These are phyloP conservation scores for Macrocentrus cingulum DNA, from an alignment of 1,140 invertebrate genomes.

Conservation along the genomic window DNA sequence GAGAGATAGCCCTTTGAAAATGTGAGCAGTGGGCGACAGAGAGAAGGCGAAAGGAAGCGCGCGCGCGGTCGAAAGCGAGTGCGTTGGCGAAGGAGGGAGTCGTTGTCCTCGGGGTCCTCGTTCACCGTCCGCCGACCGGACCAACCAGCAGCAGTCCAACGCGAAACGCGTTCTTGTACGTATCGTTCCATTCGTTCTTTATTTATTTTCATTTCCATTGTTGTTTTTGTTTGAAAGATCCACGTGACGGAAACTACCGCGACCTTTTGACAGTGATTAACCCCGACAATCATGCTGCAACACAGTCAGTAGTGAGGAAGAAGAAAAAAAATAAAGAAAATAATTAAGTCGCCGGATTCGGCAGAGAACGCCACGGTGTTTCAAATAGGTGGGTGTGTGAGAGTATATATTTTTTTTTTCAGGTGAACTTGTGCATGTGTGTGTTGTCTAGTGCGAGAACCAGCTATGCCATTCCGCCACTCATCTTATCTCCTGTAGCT, in stretches of 20 bases:
- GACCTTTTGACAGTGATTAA: background rate
- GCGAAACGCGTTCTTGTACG: constrained; percentile 17
- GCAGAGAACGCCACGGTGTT: constrained; percentile 9
- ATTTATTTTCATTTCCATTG: constrained; percentile 13
- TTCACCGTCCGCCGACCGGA: constrained; percentile 6
- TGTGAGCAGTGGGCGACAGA: background rate
- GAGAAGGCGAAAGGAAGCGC: background rate
- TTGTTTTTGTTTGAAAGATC: constrained; percentile 8
- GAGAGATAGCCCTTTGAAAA: background rate
- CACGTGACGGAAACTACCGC: background rate
- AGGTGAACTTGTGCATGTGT: background rate
- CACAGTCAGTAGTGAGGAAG: background rate
- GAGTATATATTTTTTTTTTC: background rate
- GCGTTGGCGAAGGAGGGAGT: constrained; percentile 16
- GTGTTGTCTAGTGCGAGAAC: background rate
- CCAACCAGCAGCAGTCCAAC: constrained; percentile 5
- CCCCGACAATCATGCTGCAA: background rate
- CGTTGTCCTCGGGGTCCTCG: constrained; percentile 21
- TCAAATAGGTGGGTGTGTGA: constrained; percentile 15
- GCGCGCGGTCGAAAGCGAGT: constrained; percentile 1
- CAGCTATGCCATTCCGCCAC: constrained; percentile 1
- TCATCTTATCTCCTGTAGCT: background rate
- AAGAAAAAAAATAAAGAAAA: background rate
- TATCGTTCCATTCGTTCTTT: background rate
- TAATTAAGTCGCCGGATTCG: constrained; percentile 1